Base-by-base conservation (phyloP, 2,113 vertebrate genomes). In the Esox niger region DNA sequence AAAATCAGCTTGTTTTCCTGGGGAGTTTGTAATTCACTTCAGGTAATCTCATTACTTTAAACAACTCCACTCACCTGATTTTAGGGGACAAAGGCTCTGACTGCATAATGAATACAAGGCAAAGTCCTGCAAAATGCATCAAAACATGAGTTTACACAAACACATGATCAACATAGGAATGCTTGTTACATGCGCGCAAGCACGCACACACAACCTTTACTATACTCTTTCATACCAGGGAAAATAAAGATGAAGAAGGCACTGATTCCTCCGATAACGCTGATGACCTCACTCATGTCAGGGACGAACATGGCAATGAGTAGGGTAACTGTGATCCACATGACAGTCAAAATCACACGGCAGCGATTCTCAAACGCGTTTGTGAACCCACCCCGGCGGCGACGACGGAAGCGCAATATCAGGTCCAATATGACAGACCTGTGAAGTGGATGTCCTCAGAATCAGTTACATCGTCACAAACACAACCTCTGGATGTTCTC, bases 241-340 rank as follows among this genome's bases (percentile, higher is more conserved):
- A 99, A 99, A 71, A 95, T 94, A 78, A 98, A 98, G 86, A 99
- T 98, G 89, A 99, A 98, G 88, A 95, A 96, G 46, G 97, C 92
- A 0, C 96, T 97, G 89, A 98, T 88, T 66, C 97, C 94, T 0
- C 97, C 96, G 0, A 96, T 97, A 75, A 97, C 83, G 0, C 93
- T 90, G 3, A 98, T 94, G 81, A 98, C 85, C 2, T 96, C 81
- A 2, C 94, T 86, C 35, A 98, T 98, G 90, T 98, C 95, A 0
- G 96, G 97, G 27, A 97, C 93, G 0, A 92, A 91, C 32, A 98
- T 88, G 68, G 95, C 94, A 0, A 95, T 88, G 79, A 85, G 20
- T 0, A 99, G 91, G 0, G 96, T 97, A 46, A 91, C 1, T 0
- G 83, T 33, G 62, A 98, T 93, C 97, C 97, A 99, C 9, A 91